These are phyloP conservation scores for Geococcyx californianus DNA, from an alignment of 2,113 vertebrate genomes.

Conservation along the genomic window DNA sequence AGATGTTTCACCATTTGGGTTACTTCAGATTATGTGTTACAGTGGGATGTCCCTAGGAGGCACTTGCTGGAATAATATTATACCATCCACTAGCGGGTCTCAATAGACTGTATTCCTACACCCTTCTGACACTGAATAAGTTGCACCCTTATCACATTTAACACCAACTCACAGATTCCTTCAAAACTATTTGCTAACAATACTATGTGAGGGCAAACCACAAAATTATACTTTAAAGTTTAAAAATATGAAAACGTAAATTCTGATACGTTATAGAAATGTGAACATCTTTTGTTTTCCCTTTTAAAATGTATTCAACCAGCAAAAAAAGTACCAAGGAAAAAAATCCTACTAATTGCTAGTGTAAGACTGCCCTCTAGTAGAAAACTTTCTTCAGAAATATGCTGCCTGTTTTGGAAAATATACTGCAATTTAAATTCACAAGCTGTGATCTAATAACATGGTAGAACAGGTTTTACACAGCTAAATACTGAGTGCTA, in stretches of 20 bases:
- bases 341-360: background rate
- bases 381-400: background rate
- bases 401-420: background rate
- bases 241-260: background rate
- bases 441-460: background rate
- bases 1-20: background rate
- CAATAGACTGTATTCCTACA: background rate
- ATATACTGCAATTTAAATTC: background rate
- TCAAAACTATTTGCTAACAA: background rate
- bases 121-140: background rate
- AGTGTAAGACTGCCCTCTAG: constrained; percentile 63
- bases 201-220: background rate
- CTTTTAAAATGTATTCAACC: background rate
- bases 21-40: background rate
- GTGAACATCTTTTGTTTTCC: background rate
- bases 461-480: background rate
- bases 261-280: background rate
- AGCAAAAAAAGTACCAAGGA: background rate
- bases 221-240: background rate
- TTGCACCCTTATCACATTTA: background rate
- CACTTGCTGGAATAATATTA: background rate
- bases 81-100: background rate
- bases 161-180: background rate
- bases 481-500: background rate
- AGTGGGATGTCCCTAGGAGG: background rate